Conservation (phyloP, 2,797 vertebrate species). For the Macroramphosus scolopax region DNA sequence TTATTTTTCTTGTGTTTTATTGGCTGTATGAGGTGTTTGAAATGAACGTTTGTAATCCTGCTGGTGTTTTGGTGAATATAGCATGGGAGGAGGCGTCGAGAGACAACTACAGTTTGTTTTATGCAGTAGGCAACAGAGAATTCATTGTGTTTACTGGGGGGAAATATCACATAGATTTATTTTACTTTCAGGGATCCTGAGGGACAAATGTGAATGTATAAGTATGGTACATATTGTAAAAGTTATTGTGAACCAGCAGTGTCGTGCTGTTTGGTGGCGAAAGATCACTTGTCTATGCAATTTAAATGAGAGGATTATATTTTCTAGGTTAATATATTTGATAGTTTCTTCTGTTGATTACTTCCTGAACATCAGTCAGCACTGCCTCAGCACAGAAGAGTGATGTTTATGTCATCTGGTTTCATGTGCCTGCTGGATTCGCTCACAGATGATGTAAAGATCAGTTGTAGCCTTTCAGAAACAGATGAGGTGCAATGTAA, state of each 20-base stretch:
- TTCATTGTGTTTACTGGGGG: conserved; percentile 13
- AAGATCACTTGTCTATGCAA: conserved; percentile 67
- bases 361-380: conserved; percentile 34
- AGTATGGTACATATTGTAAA: conserved; percentile 30
- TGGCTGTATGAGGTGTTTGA: conserved; percentile 11
- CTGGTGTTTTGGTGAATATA: conserved; percentile 18
- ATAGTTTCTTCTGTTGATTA: conserved; percentile 33
- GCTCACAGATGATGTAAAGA: conserved; percentile 55
- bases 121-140: conserved; percentile 21
- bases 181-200: conserved; percentile 37
- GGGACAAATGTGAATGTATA: conserved; percentile 47
- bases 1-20: too few species aligned
- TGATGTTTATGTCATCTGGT: conserved; percentile 59
- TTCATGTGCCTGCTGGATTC: conserved; percentile 71
- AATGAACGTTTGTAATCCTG: conserved; percentile 18
- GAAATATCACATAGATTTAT: conserved; percentile 4
- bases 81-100: conserved; percentile 14
- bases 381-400: conserved; percentile 37
- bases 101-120: too few species aligned
- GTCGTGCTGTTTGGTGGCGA: conserved; percentile 23
- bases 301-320: conserved; percentile 29
- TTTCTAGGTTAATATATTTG: conserved; percentile 33
- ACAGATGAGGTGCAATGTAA: conserved; percentile 42
- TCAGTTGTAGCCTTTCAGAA: conserved; percentile 40
- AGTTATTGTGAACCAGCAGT: conserved; percentile 13